A percentile compares a stretch with the other conserved stretches of the same genome.
Conservation (phyloP, 2,888 invertebrate genomes). For the Crepidodera aurea region DNA sequence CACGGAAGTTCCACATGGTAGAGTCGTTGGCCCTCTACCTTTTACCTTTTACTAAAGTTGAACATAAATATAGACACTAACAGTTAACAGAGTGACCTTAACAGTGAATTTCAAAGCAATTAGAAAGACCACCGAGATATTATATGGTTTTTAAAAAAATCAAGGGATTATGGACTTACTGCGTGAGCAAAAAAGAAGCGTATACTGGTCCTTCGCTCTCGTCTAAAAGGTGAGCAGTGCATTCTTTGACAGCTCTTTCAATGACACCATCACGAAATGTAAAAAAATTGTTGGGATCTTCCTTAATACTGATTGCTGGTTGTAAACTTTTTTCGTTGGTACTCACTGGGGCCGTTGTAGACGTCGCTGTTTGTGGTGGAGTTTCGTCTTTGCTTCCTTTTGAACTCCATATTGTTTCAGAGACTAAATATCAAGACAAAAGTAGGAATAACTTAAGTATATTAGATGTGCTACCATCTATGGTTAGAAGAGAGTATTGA, state of each 20-base stretch:
- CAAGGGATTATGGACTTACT: slow-evolving; percentile 72
- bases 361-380: slow-evolving; percentile 10
- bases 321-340: slow-evolving; percentile 43
- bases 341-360: slow-evolving; percentile 41
- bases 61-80: too few relatives aligned
- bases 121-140: too few relatives aligned
- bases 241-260: slow-evolving; percentile 76
- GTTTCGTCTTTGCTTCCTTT: slow-evolving; percentile 44
- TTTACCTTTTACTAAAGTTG: too few relatives aligned
- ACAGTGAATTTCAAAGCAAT: too few relatives aligned
- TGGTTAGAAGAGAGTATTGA: too few relatives aligned
- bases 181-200: slow-evolving; percentile 82
- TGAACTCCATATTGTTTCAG: slow-evolving; percentile 54
- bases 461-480: too few relatives aligned
- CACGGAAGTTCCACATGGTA: too few relatives aligned
- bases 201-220: slow-evolving; percentile 75
- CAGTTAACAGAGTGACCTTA: too few relatives aligned
- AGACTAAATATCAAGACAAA: slow-evolving; percentile 46
- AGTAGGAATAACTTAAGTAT: slow-evolving; percentile 4
- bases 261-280: slow-evolving; percentile 78
- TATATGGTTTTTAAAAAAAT: not conserved
- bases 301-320: slow-evolving; percentile 50
- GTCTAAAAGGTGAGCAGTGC: slow-evolving; percentile 70
- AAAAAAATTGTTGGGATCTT: slow-evolving; percentile 75
- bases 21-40: too few relatives aligned